A percentile compares a stretch with the other conserved stretches of the same genome.
Evolutionary conservation across 2,113 vertebrate species (phyloP).

Genomic region (Podarcis cretensis): DNA sequence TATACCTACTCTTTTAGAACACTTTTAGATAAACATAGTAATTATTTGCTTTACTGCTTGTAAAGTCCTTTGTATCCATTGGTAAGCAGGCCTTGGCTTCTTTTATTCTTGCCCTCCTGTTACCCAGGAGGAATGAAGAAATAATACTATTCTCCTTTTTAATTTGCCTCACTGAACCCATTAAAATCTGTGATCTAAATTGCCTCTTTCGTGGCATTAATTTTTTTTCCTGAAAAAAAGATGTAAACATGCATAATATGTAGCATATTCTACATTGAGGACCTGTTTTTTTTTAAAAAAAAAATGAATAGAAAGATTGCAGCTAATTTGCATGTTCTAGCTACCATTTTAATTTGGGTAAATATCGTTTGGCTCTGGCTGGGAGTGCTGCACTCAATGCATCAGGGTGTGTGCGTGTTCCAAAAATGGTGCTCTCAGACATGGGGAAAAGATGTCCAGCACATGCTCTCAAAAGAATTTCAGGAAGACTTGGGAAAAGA

Average conservation of each 20-base stretch:
- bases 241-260: neutral
- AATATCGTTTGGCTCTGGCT: conserved; percentile 11
- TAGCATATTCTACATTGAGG: neutral
- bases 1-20: neutral
- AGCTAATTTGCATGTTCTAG: conserved; percentile 5
- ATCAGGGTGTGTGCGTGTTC: neutral
- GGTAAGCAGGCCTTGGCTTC: neutral
- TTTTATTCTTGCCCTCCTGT: neutral
- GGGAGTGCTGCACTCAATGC: neutral
- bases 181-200: conserved; percentile 18
- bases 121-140: neutral
- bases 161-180: neutral
- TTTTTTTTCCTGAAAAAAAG: neutral
- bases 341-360: conserved; percentile 8
- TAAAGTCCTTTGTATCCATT: neutral
- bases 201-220: neutral
- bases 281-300: neutral
- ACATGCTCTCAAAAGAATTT: neutral
- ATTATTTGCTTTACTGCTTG: neutral
- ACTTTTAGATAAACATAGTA: neutral
- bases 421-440: neutral
- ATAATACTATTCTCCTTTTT: neutral
- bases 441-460: neutral
- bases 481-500: neutral
- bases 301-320: neutral